phyloP scores from a whole-genome alignment of 2,888 invertebrate species.

The Monopis laevigella region DNA sequence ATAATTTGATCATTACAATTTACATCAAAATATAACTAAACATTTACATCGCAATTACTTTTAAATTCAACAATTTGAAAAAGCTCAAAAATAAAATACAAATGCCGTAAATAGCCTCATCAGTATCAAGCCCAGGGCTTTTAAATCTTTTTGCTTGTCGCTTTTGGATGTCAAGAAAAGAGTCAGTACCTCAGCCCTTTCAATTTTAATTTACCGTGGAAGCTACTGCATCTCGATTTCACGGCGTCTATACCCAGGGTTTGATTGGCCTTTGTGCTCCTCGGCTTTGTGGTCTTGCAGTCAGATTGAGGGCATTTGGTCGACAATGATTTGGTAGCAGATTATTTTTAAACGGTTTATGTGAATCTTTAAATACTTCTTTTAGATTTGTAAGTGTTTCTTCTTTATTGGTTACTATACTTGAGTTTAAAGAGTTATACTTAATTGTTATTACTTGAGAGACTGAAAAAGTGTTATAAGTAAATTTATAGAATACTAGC shows the following conservation, averaged over 20 bases:
- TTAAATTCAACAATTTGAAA: too few species aligned
- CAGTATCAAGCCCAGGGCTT: slow-evolving; percentile 1
- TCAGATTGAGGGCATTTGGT: slow-evolving; percentile 3
- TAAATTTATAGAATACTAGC: too few species aligned
- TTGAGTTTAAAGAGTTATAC: too few species aligned
- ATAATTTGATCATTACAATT: too few species aligned
- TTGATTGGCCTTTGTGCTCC: slow-evolving; percentile 8
- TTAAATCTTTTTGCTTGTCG: neutral
- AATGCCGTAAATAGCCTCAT: slow-evolving; percentile 5
- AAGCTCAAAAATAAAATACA: too few species aligned
- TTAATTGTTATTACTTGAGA: too few species aligned
- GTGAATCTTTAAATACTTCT: slow-evolving; percentile 4
- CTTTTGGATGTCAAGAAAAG: slow-evolving; percentile 10
- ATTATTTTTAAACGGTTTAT: slow-evolving; percentile 5
- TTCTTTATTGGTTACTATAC: too few species aligned
- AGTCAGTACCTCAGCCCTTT: neutral
- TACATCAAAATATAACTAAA: too few species aligned
- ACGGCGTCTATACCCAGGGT: neutral
- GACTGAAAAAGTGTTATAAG: too few species aligned
- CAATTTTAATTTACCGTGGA: slow-evolving; percentile 13
- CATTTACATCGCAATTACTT: too few species aligned
- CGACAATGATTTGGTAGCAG: slow-evolving; percentile 6
- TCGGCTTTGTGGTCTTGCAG: neutral
- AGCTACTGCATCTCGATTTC: slow-evolving; percentile 13
- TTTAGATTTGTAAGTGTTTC: neutral